These are phyloP conservation scores for Platycnemis pennipes DNA, from an alignment of 2,888 invertebrate species.

Conservation along the genomic window DNA sequence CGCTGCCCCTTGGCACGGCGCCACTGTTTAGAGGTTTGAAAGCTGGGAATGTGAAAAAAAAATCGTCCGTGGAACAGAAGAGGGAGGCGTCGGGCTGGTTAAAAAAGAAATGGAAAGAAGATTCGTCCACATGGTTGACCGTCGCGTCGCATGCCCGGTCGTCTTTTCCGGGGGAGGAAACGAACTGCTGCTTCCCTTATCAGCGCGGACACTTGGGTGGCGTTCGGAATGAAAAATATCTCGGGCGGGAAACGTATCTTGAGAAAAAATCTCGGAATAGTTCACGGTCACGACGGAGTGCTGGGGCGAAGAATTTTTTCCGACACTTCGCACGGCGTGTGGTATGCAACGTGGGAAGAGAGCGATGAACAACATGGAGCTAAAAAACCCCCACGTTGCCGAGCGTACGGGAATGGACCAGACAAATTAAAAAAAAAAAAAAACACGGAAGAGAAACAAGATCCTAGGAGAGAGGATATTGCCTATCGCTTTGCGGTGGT, in stretches of 20 bases:
- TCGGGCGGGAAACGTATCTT: not conserved
- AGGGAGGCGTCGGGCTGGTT: not conserved
- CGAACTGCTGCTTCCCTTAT: not conserved
- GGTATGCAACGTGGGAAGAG: not conserved
- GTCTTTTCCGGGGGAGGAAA: not conserved
- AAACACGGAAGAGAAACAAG: no score
- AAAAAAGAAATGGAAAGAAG: not conserved
- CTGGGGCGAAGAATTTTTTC: not conserved
- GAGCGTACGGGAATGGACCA: no score
- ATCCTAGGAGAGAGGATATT: no score
- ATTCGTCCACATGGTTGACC: slow-evolving; percentile 48
- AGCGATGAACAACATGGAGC: no score
- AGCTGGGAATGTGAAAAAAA: not conserved
- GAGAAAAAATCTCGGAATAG: not conserved
- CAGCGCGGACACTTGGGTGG: slow-evolving; percentile 23
- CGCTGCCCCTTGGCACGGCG: slow-evolving; percentile 30
- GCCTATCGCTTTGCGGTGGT: no score
- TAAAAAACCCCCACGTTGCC: no score
- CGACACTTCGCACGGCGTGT: not conserved
- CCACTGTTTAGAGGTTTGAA: not conserved
- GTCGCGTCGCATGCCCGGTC: not conserved
- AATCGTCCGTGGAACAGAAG: not conserved
- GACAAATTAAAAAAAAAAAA: no score
- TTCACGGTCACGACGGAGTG: not conserved
- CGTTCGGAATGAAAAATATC: not conserved